Conservation (phyloP, 2,888 invertebrate genomes). For the Scelioninae gen. 1 region DNA sequence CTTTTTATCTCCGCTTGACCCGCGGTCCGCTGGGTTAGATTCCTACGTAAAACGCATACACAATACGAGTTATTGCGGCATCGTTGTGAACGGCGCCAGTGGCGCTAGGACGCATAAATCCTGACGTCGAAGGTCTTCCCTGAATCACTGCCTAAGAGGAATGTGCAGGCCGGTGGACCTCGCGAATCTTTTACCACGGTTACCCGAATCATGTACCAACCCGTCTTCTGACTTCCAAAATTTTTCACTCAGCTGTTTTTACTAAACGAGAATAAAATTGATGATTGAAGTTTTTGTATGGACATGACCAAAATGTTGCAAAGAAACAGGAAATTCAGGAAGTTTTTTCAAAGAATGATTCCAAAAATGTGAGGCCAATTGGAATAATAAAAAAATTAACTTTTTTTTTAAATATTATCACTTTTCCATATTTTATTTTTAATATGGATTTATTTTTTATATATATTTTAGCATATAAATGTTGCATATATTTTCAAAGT, state of each 20-base stretch:
- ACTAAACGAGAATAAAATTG: background rate
- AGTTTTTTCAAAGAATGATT: no score
- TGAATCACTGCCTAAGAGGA: conserved; percentile 56
- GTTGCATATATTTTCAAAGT: no score
- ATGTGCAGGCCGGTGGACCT: conserved; percentile 71
- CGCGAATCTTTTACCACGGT: conserved; percentile 33
- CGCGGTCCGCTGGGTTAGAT: conserved; percentile 83
- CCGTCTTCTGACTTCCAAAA: conserved; percentile 16
- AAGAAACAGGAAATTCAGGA: no score
- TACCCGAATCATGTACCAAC: conserved; percentile 1
- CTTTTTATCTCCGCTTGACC: conserved; percentile 80
- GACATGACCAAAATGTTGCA: no score
- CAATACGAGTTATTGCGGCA: conserved; percentile 84
- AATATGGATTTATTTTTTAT: no score
- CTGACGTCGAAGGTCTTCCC: conserved; percentile 70
- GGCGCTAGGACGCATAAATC: conserved; percentile 82
- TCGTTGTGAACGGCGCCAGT: conserved; percentile 80
- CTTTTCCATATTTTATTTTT: no score
- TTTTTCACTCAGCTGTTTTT: conserved; percentile 4
- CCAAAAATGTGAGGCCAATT: no score
- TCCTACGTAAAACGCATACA: conserved; percentile 82
- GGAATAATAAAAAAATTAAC: no score
- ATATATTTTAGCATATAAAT: no score
- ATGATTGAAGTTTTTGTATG: conserved; percentile 13
- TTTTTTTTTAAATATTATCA: no score